Evolutionary conservation across 1,140 invertebrate species (phyloP), one percentile per base, ranked within the genome.

Genomic region (Aradophagus sp.): DNA sequence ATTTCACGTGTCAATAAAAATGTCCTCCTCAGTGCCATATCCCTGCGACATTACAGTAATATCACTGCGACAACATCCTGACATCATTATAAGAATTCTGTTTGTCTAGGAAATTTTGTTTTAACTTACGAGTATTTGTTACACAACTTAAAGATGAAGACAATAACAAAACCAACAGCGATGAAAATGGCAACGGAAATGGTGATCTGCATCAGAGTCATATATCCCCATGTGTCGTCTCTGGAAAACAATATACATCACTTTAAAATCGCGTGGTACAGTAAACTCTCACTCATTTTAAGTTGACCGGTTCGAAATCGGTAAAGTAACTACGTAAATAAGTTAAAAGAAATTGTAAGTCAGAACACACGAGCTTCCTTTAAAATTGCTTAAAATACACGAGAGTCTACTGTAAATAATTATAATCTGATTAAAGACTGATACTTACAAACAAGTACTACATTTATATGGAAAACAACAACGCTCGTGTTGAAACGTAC

Each of bases 281-380:
- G 62, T 66, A 66, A 72, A 72, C 56, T 72, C 61, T 66, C 61
- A 61, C 44, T 66, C 11, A 65, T 72, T 70, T 63, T 45, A 70
- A 68, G 55, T n/a, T n/a, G 42, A 55, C 34, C 48, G 38, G 39
- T 26, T 38, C n/a, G n/a, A n/a, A n/a, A n/a, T n/a, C n/a, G n/a
- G n/a, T n/a, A n/a, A n/a, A n/a, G n/a, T n/a, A n/a, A n/a, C n/a
- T n/a, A n/a, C n/a, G n/a, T n/a, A n/a, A n/a, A n/a, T n/a, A n/a
- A n/a, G n/a, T n/a, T n/a, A n/a, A n/a, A n/a, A n/a, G n/a, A n/a
- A n/a, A n/a, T n/a, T n/a, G n/a, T n/a, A n/a, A n/a, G n/a, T n/a
- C n/a, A n/a, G n/a, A n/a, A 5, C 2, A 10, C 3, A 26, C 2
- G 23, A 14, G 12, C 14, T 42, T 42, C 10, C 29, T 5, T 12